Conservation (phyloP, 2,113 vertebrate genomes). For the Lota lota region DNA sequence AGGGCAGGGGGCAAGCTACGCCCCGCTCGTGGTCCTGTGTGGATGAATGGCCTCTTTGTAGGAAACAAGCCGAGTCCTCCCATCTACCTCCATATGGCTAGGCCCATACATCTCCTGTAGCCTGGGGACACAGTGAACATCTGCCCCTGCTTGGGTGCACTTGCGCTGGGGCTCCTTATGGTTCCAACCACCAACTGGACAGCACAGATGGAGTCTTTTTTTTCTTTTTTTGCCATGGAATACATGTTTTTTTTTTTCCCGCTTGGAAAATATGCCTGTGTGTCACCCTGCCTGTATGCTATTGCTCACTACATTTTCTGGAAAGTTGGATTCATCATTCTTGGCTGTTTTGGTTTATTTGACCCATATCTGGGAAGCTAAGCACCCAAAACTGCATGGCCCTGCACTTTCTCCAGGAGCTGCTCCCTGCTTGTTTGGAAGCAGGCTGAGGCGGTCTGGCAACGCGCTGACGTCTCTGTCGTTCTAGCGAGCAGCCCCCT, state of each 20-base stretch:
- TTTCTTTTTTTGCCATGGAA: background rate
- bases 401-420: conserved; percentile 58
- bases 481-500: conserved; percentile 26
- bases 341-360: conserved; percentile 56
- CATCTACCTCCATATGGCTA: conserved; percentile 73
- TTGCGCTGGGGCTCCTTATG: conserved; percentile 40
- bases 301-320: conserved; percentile 1
- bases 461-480: conserved; percentile 40
- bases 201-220: conserved; percentile 45
- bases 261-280: conserved; percentile 26
- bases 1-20: conserved; percentile 61
- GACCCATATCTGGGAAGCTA: conserved; percentile 54
- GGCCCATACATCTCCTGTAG: conserved; percentile 67
- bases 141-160: conserved; percentile 64
- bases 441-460: conserved; percentile 51
- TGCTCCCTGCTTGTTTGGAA: conserved; percentile 33
- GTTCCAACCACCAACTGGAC: conserved; percentile 45
- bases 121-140: conserved; percentile 70
- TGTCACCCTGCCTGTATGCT: conserved; percentile 10
- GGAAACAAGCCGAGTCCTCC: conserved; percentile 68
- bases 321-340: conserved; percentile 25
- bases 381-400: conserved; percentile 42
- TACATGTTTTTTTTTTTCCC: conserved; percentile 38
- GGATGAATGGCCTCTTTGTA: conserved; percentile 75
- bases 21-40: conserved; percentile 52